Evolutionary conservation across 2,888 invertebrate species (phyloP).

Genomic region (Eurytoma adleriae): DNA sequence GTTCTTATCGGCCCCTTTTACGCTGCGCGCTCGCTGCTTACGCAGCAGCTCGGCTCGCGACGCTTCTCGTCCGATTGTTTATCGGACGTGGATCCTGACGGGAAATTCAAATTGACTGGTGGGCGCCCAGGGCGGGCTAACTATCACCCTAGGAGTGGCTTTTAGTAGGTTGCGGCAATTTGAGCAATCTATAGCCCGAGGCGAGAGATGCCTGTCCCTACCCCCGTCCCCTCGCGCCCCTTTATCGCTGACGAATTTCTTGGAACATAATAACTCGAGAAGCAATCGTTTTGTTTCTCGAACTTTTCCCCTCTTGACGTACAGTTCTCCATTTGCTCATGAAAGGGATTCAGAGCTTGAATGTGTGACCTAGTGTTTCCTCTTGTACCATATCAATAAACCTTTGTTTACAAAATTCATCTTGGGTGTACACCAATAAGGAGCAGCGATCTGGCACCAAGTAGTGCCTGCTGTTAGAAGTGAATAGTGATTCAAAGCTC

Average conservation of each 20-base stretch:
- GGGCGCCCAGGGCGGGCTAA: no score
- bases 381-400: constrained; percentile 20
- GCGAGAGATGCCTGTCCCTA: background rate
- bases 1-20: no score
- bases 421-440: background rate
- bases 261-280: constrained; percentile 31
- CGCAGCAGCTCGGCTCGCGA: no score
- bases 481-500: background rate
- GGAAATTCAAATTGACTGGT: no score
- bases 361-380: background rate
- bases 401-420: constrained; percentile 2
- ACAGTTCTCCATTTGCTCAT: background rate
- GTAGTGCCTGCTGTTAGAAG: background rate
- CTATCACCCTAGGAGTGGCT: no score
- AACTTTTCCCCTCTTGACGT: constrained; percentile 24
- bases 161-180: no score
- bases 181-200: no score
- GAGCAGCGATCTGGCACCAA: background rate
- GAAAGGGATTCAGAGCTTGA: background rate
- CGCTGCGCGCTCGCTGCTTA: no score
- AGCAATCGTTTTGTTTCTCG: constrained; percentile 44
- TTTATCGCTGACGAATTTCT: constrained; percentile 46
- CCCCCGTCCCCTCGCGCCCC: constrained; percentile 25
- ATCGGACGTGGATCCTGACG: no score
- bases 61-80: no score